phyloP scores from a whole-genome alignment of 2,797 vertebrate genomes.

The Dallia pectoralis region DNA sequence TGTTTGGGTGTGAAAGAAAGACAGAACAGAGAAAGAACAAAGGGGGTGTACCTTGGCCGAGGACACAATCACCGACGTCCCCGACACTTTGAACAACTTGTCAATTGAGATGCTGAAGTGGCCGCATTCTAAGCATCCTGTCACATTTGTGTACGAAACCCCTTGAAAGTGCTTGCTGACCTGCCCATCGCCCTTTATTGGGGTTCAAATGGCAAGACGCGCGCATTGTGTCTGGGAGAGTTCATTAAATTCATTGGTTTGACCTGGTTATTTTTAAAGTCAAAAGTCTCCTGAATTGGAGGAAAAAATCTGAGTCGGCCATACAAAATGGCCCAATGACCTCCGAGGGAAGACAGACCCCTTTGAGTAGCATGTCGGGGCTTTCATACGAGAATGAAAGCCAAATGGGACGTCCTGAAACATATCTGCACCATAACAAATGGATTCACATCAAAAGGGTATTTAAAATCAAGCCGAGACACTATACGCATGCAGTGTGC shows the following conservation, averaged over 20 bases:
- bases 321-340: slow-evolving; percentile 82
- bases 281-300: slow-evolving; percentile 97
- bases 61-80: slow-evolving; percentile 89
- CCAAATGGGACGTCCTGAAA: slow-evolving; percentile 74
- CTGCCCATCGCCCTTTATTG: slow-evolving; percentile 95
- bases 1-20: slow-evolving; percentile 79
- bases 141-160: slow-evolving; percentile 99
- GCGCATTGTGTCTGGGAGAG: slow-evolving; percentile 89
- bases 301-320: slow-evolving; percentile 85
- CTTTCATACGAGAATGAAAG: slow-evolving; percentile 69
- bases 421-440: slow-evolving; percentile 79
- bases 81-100: slow-evolving; percentile 97
- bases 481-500: slow-evolving; percentile 52
- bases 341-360: slow-evolving; percentile 81
- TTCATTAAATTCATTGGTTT: slow-evolving; percentile 99
- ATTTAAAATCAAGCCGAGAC: slow-evolving; percentile 78
- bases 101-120: slow-evolving; percentile 90
- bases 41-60: slow-evolving; percentile 88
- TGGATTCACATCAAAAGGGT: slow-evolving; percentile 81
- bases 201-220: slow-evolving; percentile 97
- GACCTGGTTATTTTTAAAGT: slow-evolving; percentile 97
- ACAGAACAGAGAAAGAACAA: slow-evolving; percentile 82
- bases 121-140: slow-evolving; percentile 88
- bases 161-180: slow-evolving; percentile 98
- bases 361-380: slow-evolving; percentile 81